Base-by-base conservation (phyloP, 2,113 vertebrate genomes). In the Planiliza haematocheilus region DNA sequence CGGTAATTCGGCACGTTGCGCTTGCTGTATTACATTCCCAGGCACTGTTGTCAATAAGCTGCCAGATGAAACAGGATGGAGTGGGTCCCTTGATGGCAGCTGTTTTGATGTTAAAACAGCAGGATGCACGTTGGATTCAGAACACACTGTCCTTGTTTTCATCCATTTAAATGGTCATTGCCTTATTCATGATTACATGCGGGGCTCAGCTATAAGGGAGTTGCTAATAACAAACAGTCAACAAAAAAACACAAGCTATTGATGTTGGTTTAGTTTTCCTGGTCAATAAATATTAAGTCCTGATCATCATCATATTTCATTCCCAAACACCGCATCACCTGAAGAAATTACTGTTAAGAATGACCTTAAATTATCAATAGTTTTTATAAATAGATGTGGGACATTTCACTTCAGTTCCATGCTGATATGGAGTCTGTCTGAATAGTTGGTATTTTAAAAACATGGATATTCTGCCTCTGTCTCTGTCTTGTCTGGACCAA, bases 21-120 rank as follows among this genome's bases (percentile, higher is more conserved):
- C 24, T 58, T 58, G 41, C 46, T 67, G 30, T 60, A 43, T 74
- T 60, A 57, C 70, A 67, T 84, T 74, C 61, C 80, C 70, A 18
- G 50, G 76, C 24, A 36, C 18, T 60, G 21, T 74, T 64, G 68
- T 83, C 70, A 70, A 62, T 34, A 21, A 73, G 45, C 74, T 59
- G 61, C 43, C 59, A 68, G 57, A 80, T 84, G 62, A 82, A 77
- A 69, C 8, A 7, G 42, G 61, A 62, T 69, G 7, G 58, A 77
- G 41, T 42, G n/a, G 3, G 37, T 74, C 60, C n/a, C 72, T 8
- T 8, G 76, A 70, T 21, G 9, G 9, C 36, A 70, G 78, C 55
- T 68, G 70, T 66, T 68, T 55, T 85, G 55, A 88, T 86, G 59
- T 67, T 62, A 63, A 69, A 74, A 76, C 51, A 74, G 56, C 45